A percentile compares a stretch with the other conserved stretches of the same genome.
Evolutionary conservation across 2,113 vertebrate species (phyloP).

Genomic region (Lophura nycthemera): DNA sequence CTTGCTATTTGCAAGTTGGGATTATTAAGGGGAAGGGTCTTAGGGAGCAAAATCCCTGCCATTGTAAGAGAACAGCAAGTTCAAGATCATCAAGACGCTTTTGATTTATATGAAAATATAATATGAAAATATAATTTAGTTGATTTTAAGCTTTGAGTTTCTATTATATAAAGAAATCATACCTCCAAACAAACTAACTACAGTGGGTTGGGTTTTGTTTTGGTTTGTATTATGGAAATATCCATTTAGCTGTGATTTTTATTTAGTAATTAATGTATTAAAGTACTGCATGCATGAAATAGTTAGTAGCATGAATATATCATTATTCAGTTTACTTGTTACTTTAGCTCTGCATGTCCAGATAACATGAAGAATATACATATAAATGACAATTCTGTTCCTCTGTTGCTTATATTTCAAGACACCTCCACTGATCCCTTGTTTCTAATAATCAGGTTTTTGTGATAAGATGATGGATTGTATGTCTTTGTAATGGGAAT

Average conservation of each 20-base stretch:
- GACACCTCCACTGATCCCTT: neutral
- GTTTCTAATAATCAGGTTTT: neutral
- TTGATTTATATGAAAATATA: neutral
- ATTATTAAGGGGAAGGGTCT: neutral
- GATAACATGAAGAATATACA: neutral
- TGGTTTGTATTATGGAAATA: neutral
- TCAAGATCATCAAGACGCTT: neutral
- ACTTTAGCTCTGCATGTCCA: neutral
- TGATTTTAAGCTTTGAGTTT: neutral
- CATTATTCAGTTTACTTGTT: neutral
- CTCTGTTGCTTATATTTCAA: neutral
- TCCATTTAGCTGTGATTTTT: neutral
- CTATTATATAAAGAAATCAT: neutral
- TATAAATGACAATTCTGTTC: neutral
- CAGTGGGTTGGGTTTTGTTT: rapidly evolving
- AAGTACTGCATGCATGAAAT: neutral
- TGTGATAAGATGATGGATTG: neutral
- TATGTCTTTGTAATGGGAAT: neutral
- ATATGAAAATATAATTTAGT: neutral
- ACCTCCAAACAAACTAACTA: neutral
- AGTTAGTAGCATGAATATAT: neutral
- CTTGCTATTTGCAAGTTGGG: neutral
- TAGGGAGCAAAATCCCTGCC: neutral
- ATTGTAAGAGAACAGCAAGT: too few species aligned
- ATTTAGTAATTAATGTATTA: neutral